Conservation (phyloP, 2,888 invertebrate species). For the Plemyria rubiginata region DNA sequence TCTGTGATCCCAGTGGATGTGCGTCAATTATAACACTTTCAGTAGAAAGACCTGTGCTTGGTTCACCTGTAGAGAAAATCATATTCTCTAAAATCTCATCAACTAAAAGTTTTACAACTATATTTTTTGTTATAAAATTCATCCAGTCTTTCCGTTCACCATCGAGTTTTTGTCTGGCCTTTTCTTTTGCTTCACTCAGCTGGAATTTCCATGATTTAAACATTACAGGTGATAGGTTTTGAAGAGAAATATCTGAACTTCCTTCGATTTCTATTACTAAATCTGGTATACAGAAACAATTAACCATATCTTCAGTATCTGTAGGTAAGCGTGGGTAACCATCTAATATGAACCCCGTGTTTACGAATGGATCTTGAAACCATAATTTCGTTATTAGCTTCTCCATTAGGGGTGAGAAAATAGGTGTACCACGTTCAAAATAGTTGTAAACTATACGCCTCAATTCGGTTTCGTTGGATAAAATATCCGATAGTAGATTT, state of each 20-base stretch:
- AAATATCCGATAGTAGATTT: constrained; percentile 59
- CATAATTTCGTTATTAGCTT: constrained; percentile 77
- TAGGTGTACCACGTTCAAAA: constrained; percentile 73
- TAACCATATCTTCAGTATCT: constrained; percentile 82
- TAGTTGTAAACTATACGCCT: constrained; percentile 75
- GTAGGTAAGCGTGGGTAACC: constrained; percentile 85
- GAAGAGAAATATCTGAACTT: constrained; percentile 57
- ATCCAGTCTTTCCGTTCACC: constrained; percentile 59
- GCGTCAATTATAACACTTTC: constrained; percentile 79
- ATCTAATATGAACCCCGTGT: constrained; percentile 84
- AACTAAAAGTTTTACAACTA: constrained; percentile 60
- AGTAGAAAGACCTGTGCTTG: constrained; percentile 40
- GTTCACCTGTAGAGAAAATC: constrained; percentile 41
- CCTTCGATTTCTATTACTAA: constrained; percentile 80
- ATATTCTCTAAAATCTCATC: constrained; percentile 62
- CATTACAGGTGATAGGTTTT: constrained; percentile 62
- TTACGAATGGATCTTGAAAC: constrained; percentile 78
- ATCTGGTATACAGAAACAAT: constrained; percentile 84
- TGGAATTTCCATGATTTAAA: constrained; percentile 71
- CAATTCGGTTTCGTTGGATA: constrained; percentile 68
- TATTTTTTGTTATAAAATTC: constrained; percentile 58
- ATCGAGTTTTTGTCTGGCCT: constrained; percentile 53
- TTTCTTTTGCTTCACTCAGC: constrained; percentile 62
- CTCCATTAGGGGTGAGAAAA: constrained; percentile 72
- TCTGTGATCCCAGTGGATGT: constrained; percentile 62